phyloP scores from a whole-genome alignment of 2,797 vertebrate genomes.

The Platyrinchus mystaceus region DNA sequence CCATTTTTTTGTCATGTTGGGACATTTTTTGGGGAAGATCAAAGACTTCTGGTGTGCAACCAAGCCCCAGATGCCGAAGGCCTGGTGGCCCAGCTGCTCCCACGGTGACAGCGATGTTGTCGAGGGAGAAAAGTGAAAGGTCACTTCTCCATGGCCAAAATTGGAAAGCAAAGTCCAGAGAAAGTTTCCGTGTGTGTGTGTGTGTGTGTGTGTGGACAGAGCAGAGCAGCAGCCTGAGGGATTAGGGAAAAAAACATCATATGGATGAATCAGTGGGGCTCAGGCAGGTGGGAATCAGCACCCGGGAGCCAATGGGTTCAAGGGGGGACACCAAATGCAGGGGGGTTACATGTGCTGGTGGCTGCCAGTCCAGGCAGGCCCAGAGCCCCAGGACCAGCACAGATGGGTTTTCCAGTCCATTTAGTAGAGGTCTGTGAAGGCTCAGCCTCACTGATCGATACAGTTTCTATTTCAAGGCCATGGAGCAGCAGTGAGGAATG shows the following conservation, averaged over 20 bases:
- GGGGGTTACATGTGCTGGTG: background rate
- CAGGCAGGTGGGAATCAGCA: fast-evolving
- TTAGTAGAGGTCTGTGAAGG: fast-evolving
- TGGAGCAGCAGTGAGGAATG: background rate
- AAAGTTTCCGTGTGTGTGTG: background rate
- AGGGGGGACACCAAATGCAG: too few species aligned
- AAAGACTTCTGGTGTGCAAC: background rate
- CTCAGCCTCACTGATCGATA: background rate
- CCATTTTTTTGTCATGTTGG: background rate
- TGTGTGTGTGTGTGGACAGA: background rate
- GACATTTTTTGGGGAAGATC: background rate
- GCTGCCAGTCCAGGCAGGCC: background rate
- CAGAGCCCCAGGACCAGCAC: background rate
- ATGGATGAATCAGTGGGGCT: fast-evolving
- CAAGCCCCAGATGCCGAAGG: background rate
- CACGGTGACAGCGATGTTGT: background rate
- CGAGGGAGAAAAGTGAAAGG: background rate
- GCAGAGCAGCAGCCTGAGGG: background rate
- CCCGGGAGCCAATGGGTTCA: fast-evolving
- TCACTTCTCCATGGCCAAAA: background rate
- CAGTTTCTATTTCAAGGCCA: background rate
- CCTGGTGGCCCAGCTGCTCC: background rate
- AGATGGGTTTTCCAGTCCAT: background rate
- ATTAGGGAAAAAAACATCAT: fast-evolving
- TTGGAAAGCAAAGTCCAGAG: background rate